Evolutionary conservation across 2,888 invertebrate genomes (phyloP).

Genomic region (Cosmorhoe ocellata): DNA sequence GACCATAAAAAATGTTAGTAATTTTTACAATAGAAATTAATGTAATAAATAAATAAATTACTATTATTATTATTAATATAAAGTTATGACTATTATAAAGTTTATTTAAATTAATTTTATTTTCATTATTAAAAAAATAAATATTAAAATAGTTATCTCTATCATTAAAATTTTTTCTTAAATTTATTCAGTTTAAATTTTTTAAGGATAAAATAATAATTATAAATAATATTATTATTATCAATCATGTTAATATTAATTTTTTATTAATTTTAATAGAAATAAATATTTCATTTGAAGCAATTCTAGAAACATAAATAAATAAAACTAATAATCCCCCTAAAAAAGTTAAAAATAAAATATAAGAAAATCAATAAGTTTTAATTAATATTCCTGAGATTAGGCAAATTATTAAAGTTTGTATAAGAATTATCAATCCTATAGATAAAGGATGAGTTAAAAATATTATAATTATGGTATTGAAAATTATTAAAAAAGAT

Average conservation of each 20-base stretch:
- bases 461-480: slow-evolving; percentile 53
- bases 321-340: slow-evolving; percentile 85
- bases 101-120: slow-evolving; percentile 76
- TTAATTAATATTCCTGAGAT: slow-evolving; percentile 70
- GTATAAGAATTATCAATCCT: slow-evolving; percentile 78
- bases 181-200: slow-evolving; percentile 59
- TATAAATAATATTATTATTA: slow-evolving; percentile 37
- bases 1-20: slow-evolving; percentile 79
- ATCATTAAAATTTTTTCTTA: slow-evolving; percentile 50
- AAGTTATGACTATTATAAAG: slow-evolving; percentile 78
- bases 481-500: slow-evolving; percentile 59
- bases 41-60: slow-evolving; percentile 83
- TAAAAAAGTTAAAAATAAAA: slow-evolving; percentile 84
- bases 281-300: slow-evolving; percentile 83
- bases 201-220: slow-evolving; percentile 43
- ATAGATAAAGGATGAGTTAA: slow-evolving; percentile 78
- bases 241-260: slow-evolving; percentile 41
- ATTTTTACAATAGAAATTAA: slow-evolving; percentile 83
- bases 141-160: slow-evolving; percentile 42
- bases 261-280: slow-evolving; percentile 46
- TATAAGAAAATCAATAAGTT: slow-evolving; percentile 83
- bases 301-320: slow-evolving; percentile 84
- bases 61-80: slow-evolving; percentile 75
- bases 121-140: slow-evolving; percentile 57
- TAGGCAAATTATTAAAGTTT: slow-evolving; percentile 76